These are phyloP conservation scores for Paratilapia polleni DNA, from an alignment of 2,113 vertebrate genomes.

Conservation along the genomic window DNA sequence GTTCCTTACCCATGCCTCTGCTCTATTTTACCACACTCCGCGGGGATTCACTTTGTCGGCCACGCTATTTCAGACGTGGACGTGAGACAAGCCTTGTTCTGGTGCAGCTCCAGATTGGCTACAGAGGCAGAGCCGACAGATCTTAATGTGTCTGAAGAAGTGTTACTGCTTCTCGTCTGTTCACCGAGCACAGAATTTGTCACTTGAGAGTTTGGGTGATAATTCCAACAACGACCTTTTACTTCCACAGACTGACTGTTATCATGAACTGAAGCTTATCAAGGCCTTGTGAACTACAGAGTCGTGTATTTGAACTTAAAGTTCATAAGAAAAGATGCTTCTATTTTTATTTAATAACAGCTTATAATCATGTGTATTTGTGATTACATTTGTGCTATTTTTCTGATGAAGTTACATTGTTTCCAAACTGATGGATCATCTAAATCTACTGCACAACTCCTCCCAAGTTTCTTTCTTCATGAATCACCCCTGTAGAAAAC, in stretches of 20 bases:
- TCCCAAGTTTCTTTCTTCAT: neutral
- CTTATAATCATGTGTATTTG: neutral
- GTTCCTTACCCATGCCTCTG: constrained; percentile 45
- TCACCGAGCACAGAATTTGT: constrained; percentile 27
- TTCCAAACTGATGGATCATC: neutral
- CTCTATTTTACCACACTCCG: constrained; percentile 52
- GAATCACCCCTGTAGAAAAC: constrained; percentile 14
- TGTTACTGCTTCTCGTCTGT: constrained; percentile 58
- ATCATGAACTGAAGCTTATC: neutral
- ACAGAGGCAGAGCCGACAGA: constrained; percentile 27
- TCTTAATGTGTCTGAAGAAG: constrained; percentile 36
- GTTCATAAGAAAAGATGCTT: neutral
- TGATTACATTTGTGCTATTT: neutral
- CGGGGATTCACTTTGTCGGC: constrained; percentile 53
- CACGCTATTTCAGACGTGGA: constrained; percentile 61
- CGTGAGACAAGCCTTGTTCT: constrained; percentile 42
- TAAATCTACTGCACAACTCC: neutral
- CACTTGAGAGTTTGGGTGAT: constrained; percentile 22
- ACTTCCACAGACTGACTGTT: constrained; percentile 5
- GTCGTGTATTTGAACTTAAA: neutral
- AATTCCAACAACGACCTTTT: constrained; percentile 1
- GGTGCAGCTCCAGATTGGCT: constrained; percentile 54
- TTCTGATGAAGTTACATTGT: neutral
- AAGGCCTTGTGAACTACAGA: neutral
- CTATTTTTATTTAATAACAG: neutral